Percentiles rank a stretch among this genome's conserved stretches.
Evolutionary conservation across 2,113 vertebrate species (phyloP).

Genomic region (Uria lomvia): DNA sequence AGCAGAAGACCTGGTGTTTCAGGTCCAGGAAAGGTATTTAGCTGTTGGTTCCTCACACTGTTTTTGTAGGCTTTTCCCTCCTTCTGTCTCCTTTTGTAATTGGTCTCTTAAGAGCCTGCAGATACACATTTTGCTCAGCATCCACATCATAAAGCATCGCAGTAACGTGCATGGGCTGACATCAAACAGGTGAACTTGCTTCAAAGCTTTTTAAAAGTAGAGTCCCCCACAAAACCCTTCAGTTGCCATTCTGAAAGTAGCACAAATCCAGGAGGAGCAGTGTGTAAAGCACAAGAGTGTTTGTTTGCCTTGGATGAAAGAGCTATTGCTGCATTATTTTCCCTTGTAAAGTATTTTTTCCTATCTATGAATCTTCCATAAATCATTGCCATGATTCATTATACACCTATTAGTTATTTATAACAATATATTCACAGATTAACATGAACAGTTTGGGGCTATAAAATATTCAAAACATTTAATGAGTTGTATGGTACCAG

Average conservation of each 20-base stretch:
- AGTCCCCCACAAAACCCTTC: not conserved
- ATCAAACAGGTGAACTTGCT: not conserved
- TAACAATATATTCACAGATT: conserved; percentile 47
- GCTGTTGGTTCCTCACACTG: not conserved
- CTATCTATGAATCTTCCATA: not conserved
- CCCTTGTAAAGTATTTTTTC: not conserved
- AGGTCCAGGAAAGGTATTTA: not conserved
- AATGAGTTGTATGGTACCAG: conserved; percentile 9
- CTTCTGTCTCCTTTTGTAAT: not conserved
- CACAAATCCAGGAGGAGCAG: not conserved
- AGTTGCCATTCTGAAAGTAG: not conserved
- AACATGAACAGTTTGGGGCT: conserved; percentile 6
- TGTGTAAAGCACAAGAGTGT: not conserved
- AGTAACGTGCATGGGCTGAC: not conserved
- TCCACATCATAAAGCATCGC: not conserved
- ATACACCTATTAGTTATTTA: conserved; percentile 56
- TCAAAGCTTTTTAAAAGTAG: not conserved
- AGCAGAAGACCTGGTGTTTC: not conserved
- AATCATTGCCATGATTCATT: not conserved
- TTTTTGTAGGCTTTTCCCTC: not conserved
- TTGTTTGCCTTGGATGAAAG: not conserved
- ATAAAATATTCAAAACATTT: conserved; percentile 56
- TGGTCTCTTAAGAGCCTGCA: not conserved
- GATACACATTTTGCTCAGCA: not conserved
- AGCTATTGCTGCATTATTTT: not conserved